Evolutionary conservation across 2,113 vertebrate genomes (phyloP).

Genomic region (Dendrocopos noguchii): DNA sequence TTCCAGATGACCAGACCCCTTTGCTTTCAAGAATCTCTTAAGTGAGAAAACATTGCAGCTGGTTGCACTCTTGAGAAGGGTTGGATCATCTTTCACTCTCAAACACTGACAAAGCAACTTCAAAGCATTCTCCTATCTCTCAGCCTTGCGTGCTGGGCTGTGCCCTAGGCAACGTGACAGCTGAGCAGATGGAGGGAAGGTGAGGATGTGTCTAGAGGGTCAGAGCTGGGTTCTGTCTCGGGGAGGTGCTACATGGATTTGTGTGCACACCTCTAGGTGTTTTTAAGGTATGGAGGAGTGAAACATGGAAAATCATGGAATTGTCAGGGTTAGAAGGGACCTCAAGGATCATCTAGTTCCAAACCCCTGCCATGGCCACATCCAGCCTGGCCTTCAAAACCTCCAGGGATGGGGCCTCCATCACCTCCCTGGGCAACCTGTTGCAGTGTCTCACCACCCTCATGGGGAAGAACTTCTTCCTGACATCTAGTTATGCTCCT

Average conservation of each 20-base stretch:
- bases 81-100: slow-evolving; percentile 62
- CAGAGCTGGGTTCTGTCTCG: background rate
- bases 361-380: too few relatives aligned
- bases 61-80: slow-evolving; percentile 62
- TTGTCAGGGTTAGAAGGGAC: too few relatives aligned
- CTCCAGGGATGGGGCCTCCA: too few relatives aligned
- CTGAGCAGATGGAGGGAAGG: slow-evolving; percentile 5
- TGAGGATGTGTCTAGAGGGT: background rate
- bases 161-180: background rate
- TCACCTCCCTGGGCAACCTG: too few relatives aligned
- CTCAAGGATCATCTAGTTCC: too few relatives aligned
- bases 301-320: background rate
- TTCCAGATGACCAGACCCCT: slow-evolving; percentile 56
- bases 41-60: slow-evolving; percentile 63
- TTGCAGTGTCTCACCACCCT: too few relatives aligned
- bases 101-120: slow-evolving; percentile 48
- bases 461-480: too few relatives aligned
- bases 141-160: background rate
- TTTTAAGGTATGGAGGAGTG: background rate
- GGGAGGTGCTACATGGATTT: background rate
- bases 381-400: too few relatives aligned
- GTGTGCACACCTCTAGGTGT: background rate
- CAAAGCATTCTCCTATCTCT: slow-evolving; percentile 63
- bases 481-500: background rate
- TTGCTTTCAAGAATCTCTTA: background rate